Conservation (phyloP, 2,797 vertebrate genomes). For the Xyrichtys novacula region DNA sequence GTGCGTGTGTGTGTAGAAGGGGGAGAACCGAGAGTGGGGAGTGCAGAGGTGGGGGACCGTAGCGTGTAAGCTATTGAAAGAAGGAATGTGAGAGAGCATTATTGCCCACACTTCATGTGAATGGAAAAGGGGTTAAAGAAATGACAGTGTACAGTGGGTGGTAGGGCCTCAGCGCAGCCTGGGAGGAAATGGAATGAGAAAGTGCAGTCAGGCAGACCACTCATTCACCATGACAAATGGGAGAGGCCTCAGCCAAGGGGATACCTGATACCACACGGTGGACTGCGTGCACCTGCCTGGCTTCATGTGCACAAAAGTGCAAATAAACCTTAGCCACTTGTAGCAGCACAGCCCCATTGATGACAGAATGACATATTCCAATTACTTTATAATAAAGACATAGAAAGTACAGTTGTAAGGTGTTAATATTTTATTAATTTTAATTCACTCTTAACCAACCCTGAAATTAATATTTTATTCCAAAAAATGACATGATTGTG, state of each 20-base stretch:
- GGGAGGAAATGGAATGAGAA: conserved; percentile 86
- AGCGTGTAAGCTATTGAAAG: conserved; percentile 80
- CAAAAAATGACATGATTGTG: no score
- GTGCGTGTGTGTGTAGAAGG: conserved; percentile 12
- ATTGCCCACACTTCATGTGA: conserved; percentile 85
- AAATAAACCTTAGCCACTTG: conserved; percentile 75
- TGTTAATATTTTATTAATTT: no score
- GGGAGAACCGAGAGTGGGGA: conserved; percentile 26
- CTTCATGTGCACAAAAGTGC: conserved; percentile 68
- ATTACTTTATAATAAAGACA: conserved; percentile 1
- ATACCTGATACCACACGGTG: conserved; percentile 82
- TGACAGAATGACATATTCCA: conserved; percentile 31
- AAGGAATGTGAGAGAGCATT: conserved; percentile 84
- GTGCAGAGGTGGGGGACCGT: conserved; percentile 42
- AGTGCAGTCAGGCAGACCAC: conserved; percentile 85
- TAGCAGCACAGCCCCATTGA: conserved; percentile 43
- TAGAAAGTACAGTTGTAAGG: background rate
- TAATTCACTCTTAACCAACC: no score
- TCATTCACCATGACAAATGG: conserved; percentile 87
- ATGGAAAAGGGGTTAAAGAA: conserved; percentile 82
- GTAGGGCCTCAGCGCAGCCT: conserved; percentile 78
- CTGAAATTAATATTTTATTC: no score
- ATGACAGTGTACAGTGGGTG: conserved; percentile 85
- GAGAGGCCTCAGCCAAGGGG: conserved; percentile 78
- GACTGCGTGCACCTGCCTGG: conserved; percentile 78